A percentile compares a stretch with the other conserved stretches of the same genome.
These are phyloP conservation scores for Pitangus sulphuratus DNA, from an alignment of 2,797 vertebrate species.

Conservation along the genomic window DNA sequence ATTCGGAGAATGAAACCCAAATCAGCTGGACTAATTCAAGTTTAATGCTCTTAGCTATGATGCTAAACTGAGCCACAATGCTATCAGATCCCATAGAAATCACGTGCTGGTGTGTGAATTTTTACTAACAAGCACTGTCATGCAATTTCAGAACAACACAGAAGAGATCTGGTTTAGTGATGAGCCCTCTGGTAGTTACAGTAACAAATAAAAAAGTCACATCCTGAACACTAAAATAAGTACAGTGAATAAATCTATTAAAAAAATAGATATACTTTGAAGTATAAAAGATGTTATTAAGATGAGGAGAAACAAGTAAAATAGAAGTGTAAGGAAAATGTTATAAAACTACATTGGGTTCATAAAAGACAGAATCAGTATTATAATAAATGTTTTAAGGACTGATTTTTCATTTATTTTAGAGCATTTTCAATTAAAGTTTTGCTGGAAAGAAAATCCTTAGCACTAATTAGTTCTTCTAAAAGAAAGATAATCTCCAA, in stretches of 20 bases:
- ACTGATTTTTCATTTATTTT: neutral
- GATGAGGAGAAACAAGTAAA: neutral
- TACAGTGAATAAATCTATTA: neutral
- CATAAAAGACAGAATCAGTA: neutral
- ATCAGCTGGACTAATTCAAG: neutral
- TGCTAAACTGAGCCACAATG: neutral
- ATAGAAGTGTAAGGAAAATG: neutral
- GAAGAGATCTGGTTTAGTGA: neutral
- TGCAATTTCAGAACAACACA: neutral
- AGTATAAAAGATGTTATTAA: neutral
- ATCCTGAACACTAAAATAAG: neutral
- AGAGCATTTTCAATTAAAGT: slow-evolving; percentile 17
- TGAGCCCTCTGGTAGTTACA: neutral
- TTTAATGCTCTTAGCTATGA: neutral
- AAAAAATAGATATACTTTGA: neutral
- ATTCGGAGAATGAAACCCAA: neutral
- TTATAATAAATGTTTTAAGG: neutral
- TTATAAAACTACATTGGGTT: neutral
- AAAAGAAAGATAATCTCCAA: slow-evolving; percentile 28
- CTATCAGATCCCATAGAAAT: neutral
- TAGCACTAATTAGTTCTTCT: slow-evolving; percentile 10
- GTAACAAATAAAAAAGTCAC: neutral
- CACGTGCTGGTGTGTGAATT: neutral
- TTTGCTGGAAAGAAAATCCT: neutral
- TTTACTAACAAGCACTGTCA: neutral